These are phyloP conservation scores for Muraenolepis orangiensis DNA, from an alignment of 2,797 vertebrate genomes.

Conservation along the genomic window DNA sequence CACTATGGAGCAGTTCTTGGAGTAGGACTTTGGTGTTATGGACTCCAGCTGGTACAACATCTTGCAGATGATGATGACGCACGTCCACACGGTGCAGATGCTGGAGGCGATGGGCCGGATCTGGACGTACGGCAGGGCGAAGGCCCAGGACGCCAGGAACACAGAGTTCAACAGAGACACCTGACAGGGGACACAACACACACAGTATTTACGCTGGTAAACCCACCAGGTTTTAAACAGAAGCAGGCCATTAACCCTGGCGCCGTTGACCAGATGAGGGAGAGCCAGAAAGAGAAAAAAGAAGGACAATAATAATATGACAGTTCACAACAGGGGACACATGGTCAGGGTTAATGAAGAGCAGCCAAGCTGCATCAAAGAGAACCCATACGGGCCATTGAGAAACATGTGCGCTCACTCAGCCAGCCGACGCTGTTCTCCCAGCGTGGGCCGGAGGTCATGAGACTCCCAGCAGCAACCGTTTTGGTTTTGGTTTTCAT, in stretches of 20 bases:
- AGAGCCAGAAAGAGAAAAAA: neutral
- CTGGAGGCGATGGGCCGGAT: slow-evolving; percentile 89
- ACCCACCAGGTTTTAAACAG: neutral
- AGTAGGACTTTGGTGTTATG: slow-evolving; percentile 78
- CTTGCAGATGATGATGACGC: slow-evolving; percentile 95
- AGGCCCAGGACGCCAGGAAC: slow-evolving; percentile 93
- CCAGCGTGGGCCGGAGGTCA: neutral
- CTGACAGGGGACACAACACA: slow-evolving; percentile 60
- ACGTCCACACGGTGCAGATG: slow-evolving; percentile 94
- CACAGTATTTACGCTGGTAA: neutral
- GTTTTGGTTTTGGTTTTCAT: neutral
- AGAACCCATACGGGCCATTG: neutral
- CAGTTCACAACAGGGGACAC: neutral
- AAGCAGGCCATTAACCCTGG: neutral
- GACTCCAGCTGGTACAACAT: slow-evolving; percentile 95
- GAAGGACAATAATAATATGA: neutral
- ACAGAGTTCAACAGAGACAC: slow-evolving; percentile 95
- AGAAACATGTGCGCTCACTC: neutral
- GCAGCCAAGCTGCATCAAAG: slow-evolving; percentile 3
- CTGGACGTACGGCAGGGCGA: slow-evolving; percentile 91
- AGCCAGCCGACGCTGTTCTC: neutral
- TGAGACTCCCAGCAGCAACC: neutral
- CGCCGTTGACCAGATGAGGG: neutral
- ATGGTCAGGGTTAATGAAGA: neutral
- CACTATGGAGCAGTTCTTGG: slow-evolving; percentile 82